Conservation (phyloP, 2,113 vertebrate genomes). For the Phaethon lepturus region DNA sequence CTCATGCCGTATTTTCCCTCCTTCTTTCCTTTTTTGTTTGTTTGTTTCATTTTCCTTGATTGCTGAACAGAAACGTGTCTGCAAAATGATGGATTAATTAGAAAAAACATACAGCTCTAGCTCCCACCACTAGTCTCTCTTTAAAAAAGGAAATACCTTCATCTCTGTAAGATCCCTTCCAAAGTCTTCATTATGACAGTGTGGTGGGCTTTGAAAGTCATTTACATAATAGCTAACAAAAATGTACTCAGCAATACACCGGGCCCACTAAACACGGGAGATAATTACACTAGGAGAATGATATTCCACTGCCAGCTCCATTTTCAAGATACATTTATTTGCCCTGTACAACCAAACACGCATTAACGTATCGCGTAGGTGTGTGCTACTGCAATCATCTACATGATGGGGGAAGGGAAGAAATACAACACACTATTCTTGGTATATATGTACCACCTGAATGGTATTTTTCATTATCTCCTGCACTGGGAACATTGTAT, state of each 20-base stretch:
- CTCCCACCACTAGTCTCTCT: neutral
- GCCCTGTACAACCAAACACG: conserved; percentile 62
- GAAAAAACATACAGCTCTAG: neutral
- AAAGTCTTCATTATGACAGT: conserved; percentile 66
- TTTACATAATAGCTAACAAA: conserved; percentile 82
- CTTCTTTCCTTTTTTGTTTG: neutral
- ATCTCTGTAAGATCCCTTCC: conserved; percentile 40
- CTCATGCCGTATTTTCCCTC: neutral
- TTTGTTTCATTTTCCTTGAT: conserved; percentile 68
- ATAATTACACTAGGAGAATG: conserved; percentile 76
- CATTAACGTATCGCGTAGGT: conserved; percentile 65
- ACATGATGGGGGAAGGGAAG: conserved; percentile 38
- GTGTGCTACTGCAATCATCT: conserved; percentile 28
- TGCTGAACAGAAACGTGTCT: conserved; percentile 42
- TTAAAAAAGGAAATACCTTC: conserved; percentile 19
- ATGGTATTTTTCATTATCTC: conserved; percentile 80
- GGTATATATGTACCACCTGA: conserved; percentile 75
- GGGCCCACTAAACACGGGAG: conserved; percentile 69
- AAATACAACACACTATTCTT: conserved; percentile 65
- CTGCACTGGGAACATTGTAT: conserved; percentile 79
- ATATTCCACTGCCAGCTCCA: conserved; percentile 72
- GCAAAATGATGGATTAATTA: conserved; percentile 74
- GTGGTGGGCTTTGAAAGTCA: conserved; percentile 75
- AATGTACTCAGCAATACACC: conserved; percentile 73
- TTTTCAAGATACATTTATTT: conserved; percentile 76